Conservation (phyloP, 2,113 vertebrate species). For the Microtus pennsylvanicus region DNA sequence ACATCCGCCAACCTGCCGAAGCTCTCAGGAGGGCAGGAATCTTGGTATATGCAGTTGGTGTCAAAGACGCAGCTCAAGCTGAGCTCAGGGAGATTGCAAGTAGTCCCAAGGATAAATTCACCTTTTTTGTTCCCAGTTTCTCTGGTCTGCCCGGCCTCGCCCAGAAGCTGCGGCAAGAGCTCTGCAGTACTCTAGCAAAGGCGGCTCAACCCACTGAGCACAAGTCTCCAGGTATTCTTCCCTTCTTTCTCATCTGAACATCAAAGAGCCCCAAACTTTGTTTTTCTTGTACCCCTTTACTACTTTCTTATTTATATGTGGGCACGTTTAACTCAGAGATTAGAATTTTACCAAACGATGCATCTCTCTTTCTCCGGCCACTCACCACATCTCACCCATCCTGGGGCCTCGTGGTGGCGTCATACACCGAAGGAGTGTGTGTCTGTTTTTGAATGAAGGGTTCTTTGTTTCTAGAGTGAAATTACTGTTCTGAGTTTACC, state of each 20-base stretch:
- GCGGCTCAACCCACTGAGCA: slow-evolving; percentile 56
- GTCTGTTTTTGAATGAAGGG: not conserved
- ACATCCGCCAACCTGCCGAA: slow-evolving; percentile 24
- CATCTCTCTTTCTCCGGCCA: not conserved
- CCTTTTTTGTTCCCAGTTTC: slow-evolving; percentile 85
- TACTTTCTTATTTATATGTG: not conserved
- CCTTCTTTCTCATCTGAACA: not conserved
- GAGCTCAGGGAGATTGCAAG: slow-evolving; percentile 87
- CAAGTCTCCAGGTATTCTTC: slow-evolving; percentile 76
- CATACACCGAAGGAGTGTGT: not conserved
- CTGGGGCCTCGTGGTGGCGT: not conserved
- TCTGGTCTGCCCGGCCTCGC: slow-evolving; percentile 75
- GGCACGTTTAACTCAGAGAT: not conserved
- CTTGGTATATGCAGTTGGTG: slow-evolving; percentile 75
- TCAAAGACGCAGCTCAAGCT: slow-evolving; percentile 58
- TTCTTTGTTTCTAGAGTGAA: not conserved
- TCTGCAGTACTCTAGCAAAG: slow-evolving; percentile 88
- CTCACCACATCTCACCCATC: not conserved
- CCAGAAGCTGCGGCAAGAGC: slow-evolving; percentile 82
- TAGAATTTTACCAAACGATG: not conserved
- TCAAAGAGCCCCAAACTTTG: not conserved
- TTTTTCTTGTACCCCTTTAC: not conserved
- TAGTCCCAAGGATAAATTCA: slow-evolving; percentile 82
- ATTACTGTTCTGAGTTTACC: not conserved
- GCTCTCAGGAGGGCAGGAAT: slow-evolving; percentile 72